Base-by-base conservation (phyloP, 1,140 invertebrate species). In the Drosophila micromelanica region DNA sequence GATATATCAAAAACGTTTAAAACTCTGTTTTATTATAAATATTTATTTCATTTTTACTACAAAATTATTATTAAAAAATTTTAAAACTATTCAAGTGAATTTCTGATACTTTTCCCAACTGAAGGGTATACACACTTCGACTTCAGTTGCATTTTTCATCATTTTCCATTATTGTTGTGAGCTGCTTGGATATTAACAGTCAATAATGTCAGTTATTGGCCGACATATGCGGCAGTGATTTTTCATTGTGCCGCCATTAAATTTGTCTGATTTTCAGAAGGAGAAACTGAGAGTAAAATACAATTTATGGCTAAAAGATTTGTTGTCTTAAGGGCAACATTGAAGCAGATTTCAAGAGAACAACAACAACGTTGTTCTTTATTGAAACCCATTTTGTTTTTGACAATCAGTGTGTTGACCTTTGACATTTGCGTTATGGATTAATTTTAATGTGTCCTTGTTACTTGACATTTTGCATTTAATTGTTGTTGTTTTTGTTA, bases 191-290 rank as follows among this genome's bases (percentile, higher is more conserved):
- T 68, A 59, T 68, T 59, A 68, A 80, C 81, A 86, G 81, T 86
- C 77, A 86, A 86, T 86, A 86, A 86, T 86, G 81, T 78, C 81
- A 75, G 81, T 80, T 86, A 77, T 85, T 80, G 81, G 68, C 62
- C 64, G 64, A 71, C 81, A 80, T 80, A 85, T 85, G 80, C 70
- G 73, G 69, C 80, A 80, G 72, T 56, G 80, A 79, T 85, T 85
- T 79, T 78, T 79, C 76, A 63, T 85, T 78, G 64, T 68, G 71
- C 20, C 68, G 62, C 48, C 68, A 80, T 76, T 85, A 64, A 74
- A 38, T 54, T 54, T 54, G 15, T 38, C 51, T 35, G 17, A 38
- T 54, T 23, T 54, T 54, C 35, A 15, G 49, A 15, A 17, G 2
- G 15, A 17, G 15, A 32, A 52, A 11, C 15, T 6, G 43, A 35